A percentile compares a stretch with the other conserved stretches of the same genome.
phyloP scores from a whole-genome alignment of 1,140 invertebrate species.

The Adelges cooleyi region DNA sequence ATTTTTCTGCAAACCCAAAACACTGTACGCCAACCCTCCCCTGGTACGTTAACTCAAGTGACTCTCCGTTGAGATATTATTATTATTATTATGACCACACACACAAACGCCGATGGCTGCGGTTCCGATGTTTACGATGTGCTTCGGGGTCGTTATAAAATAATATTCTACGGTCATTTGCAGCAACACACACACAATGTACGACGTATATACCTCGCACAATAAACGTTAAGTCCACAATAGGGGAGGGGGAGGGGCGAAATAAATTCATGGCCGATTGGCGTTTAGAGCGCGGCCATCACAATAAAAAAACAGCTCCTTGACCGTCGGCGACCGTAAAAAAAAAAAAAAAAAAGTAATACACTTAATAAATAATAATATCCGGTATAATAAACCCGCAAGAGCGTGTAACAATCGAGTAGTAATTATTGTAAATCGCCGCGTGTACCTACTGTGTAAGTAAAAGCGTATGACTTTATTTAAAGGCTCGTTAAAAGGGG shows the following conservation, averaged over 20 bases:
- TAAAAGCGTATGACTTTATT: too few species aligned
- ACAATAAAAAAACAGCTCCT: slow-evolving; percentile 11
- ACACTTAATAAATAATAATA: neutral
- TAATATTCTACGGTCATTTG: slow-evolving; percentile 18
- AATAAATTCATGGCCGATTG: slow-evolving; percentile 27
- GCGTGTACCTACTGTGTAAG: too few species aligned
- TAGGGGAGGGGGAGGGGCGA: neutral
- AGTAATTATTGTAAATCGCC: too few species aligned
- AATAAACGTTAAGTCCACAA: neutral
- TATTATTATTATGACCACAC: too few species aligned
- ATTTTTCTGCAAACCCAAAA: too few species aligned
- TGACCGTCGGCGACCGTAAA: slow-evolving; percentile 22
- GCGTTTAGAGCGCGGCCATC: neutral
- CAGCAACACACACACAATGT: slow-evolving; percentile 3
- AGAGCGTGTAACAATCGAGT: too few species aligned
- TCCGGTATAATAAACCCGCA: neutral
- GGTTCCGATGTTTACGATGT: neutral
- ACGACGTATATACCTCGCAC: neutral
- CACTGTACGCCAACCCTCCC: too few species aligned
- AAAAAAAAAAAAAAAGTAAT: neutral
- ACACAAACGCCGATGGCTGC: too few species aligned
- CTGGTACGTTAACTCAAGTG: too few species aligned
- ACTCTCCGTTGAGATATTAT: too few species aligned
- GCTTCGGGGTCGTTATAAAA: slow-evolving; percentile 3
- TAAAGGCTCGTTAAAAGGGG: too few species aligned